Evolutionary conservation across 2,797 vertebrate species (phyloP).

Genomic region (Salarias fasciatus): DNA sequence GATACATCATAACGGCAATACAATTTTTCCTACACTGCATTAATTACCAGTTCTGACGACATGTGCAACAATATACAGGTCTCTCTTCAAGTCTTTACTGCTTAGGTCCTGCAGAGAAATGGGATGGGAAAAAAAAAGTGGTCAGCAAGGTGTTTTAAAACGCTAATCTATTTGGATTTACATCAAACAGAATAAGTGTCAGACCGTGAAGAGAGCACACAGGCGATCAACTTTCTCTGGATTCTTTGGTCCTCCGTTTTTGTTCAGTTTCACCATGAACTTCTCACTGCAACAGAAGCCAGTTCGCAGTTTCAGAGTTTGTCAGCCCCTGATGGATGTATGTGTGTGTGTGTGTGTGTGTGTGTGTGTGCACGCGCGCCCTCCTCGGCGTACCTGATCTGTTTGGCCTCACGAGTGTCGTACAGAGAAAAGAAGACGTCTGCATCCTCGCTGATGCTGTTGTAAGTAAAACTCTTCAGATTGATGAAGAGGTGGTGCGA

Average conservation of each 20-base stretch:
- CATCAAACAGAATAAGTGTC: background rate
- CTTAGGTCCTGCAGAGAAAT: conserved; percentile 90
- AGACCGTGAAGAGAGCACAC: conserved; percentile 97
- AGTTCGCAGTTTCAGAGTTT: conserved; percentile 37
- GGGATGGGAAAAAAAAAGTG: conserved; percentile 4
- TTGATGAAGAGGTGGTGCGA: conserved; percentile 98
- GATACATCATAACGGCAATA: background rate
- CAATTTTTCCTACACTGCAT: background rate
- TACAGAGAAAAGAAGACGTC: conserved; percentile 97
- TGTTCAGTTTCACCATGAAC: conserved; percentile 98
- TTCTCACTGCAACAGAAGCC: conserved; percentile 89
- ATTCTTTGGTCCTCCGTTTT: conserved; percentile 97
- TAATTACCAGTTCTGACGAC: conserved; percentile 95
- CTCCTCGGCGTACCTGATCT: conserved; percentile 89
- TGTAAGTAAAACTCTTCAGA: conserved; percentile 99
- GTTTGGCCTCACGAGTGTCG: conserved; percentile 95
- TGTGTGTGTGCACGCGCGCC: background rate
- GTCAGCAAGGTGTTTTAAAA: background rate
- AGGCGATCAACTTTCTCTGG: conserved; percentile 97
- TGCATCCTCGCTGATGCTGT: conserved; percentile 97
- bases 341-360: background rate
- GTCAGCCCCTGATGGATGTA: conserved; percentile 25
- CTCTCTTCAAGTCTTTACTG: conserved; percentile 99
- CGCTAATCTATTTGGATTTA: background rate
- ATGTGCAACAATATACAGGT: conserved; percentile 97